These are phyloP conservation scores for Caloenas nicobarica DNA, from an alignment of 2,113 vertebrate species.

Conservation along the genomic window DNA sequence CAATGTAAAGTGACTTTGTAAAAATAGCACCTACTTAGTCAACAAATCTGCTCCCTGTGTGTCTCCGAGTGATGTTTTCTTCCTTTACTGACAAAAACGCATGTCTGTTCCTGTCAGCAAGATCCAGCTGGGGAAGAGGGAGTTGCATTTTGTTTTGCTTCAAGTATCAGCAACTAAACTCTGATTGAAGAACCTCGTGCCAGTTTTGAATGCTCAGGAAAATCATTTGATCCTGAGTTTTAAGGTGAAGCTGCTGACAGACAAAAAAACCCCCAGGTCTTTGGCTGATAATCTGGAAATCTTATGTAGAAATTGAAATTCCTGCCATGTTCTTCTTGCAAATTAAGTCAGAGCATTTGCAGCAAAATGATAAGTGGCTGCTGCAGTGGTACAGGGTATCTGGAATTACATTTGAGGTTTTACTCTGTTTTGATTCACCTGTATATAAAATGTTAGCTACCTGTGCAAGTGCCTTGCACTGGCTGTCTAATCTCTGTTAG, in stretches of 20 bases:
- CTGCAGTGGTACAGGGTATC: neutral
- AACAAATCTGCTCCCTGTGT: constrained; percentile 4
- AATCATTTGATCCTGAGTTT: neutral
- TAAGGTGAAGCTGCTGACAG: neutral
- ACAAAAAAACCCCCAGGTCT: neutral
- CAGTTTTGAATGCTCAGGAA: neutral
- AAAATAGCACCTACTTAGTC: constrained; percentile 54
- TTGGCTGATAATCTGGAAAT: constrained; percentile 22
- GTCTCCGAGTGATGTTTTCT: neutral
- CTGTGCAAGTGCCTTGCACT: neutral
- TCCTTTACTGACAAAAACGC: neutral
- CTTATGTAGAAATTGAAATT: neutral
- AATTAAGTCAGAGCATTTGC: neutral
- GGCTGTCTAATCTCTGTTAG: neutral
- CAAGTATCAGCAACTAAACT: neutral
- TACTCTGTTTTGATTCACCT: neutral
- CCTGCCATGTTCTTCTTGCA: neutral
- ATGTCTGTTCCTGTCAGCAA: neutral
- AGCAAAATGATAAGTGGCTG: neutral
- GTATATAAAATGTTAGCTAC: neutral
- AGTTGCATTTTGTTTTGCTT: neutral
- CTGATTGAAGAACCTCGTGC: neutral
- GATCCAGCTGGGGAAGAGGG: neutral
- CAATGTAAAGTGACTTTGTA: neutral
- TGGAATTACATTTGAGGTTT: neutral